Evolutionary conservation across 2,113 vertebrate species (phyloP).

Genomic region (Dinomys branickii): DNA sequence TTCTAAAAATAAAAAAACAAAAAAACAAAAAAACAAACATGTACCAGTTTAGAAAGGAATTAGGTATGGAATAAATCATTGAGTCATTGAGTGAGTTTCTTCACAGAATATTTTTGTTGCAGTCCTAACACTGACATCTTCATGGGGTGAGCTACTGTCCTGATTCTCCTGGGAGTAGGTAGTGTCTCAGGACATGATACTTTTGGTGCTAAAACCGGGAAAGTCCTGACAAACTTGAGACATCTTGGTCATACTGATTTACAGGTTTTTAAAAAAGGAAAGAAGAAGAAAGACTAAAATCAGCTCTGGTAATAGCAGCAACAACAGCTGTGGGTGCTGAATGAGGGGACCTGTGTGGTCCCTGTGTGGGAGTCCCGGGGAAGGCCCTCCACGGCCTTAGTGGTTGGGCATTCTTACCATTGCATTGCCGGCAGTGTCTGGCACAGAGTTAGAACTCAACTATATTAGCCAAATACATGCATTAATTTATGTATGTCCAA

Average conservation of each 20-base stretch:
- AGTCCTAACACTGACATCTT: background rate
- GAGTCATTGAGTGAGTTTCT: background rate
- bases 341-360: background rate
- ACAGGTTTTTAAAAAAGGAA: background rate
- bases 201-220: background rate
- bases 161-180: background rate
- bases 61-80: background rate
- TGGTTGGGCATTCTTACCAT: background rate
- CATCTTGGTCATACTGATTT: background rate
- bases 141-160: background rate
- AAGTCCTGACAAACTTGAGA: constrained; percentile 3
- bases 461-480: background rate
- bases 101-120: background rate
- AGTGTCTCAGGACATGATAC: background rate
- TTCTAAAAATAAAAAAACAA: too few species aligned
- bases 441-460: background rate
- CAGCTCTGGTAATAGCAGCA: background rate
- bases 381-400: background rate
- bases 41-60: background rate
- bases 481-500: background rate
- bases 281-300: background rate
- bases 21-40: too few species aligned
- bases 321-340: background rate
- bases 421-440: background rate
- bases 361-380: background rate